These are phyloP conservation scores for Cryptocephalus primarius DNA, from an alignment of 2,888 invertebrate genomes.

Conservation along the genomic window DNA sequence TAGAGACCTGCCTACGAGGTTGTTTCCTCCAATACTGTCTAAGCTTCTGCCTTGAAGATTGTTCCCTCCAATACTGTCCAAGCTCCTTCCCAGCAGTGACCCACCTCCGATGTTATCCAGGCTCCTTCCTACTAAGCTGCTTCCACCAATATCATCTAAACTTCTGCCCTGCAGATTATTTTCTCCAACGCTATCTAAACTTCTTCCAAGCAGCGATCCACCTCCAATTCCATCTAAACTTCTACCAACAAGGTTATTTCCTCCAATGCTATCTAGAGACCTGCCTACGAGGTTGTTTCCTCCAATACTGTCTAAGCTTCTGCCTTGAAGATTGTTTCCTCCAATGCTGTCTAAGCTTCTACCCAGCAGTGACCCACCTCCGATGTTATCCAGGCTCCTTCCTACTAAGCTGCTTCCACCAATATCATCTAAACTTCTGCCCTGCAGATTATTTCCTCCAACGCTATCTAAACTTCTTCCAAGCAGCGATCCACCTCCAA, in stretches of 20 bases:
- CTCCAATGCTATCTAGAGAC: not conserved
- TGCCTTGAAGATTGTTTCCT: too few relatives aligned
- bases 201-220: not conserved
- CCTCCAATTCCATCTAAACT: slow-evolving; percentile 1
- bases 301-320: slow-evolving; percentile 1
- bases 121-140: not conserved
- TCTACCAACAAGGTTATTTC: not conserved
- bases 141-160: not conserved
- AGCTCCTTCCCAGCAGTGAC: not conserved
- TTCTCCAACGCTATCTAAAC: not conserved
- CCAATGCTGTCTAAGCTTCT: not conserved
- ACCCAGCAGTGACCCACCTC: not conserved
- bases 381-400: slow-evolving; percentile 1
- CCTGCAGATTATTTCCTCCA: too few relatives aligned
- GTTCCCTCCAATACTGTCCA: slow-evolving; percentile 1
- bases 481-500: too few relatives aligned
- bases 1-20: not conserved
- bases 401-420: too few relatives aligned
- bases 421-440: too few relatives aligned
- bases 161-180: not conserved
- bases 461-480: too few relatives aligned
- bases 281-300: not conserved
- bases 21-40: not conserved
- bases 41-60: slow-evolving; percentile 1
- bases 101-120: not conserved